phyloP scores from a whole-genome alignment of 2,888 invertebrate species.

The Lasioglossum pauxillum region DNA sequence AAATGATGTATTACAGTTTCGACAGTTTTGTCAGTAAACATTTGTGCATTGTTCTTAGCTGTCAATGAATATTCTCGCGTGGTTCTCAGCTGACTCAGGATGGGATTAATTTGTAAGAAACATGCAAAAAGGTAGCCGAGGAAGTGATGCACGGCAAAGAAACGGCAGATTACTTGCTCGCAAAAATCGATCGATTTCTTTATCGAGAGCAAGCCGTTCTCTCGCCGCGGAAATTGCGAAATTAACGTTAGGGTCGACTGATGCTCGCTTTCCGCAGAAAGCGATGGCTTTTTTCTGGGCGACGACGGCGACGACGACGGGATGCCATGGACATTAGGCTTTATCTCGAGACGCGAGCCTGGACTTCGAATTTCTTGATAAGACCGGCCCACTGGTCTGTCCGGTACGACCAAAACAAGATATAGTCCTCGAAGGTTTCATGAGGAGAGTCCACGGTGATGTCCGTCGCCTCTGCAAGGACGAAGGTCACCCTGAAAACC shows the following conservation, averaged over 20 bases:
- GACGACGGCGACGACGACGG: slow-evolving; percentile 17
- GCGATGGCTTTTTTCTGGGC: background rate
- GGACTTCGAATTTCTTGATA: slow-evolving; percentile 51
- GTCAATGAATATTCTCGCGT: background rate
- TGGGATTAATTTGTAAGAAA: slow-evolving; percentile 52
- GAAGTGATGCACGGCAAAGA: slow-evolving; percentile 48
- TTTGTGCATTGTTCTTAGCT: background rate
- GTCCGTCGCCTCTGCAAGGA: background rate
- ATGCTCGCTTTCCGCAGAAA: background rate
- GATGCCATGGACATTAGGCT: slow-evolving; percentile 49
- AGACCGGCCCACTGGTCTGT: slow-evolving; percentile 18
- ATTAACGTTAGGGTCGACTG: slow-evolving; percentile 23
- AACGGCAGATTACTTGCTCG: slow-evolving; percentile 41
- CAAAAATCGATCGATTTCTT: slow-evolving; percentile 54
- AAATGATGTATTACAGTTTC: too few relatives aligned
- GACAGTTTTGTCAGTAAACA: too few relatives aligned
- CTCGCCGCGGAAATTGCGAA: slow-evolving; percentile 41
- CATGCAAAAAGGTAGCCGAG: slow-evolving; percentile 38
- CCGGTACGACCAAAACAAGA: slow-evolving; percentile 23
- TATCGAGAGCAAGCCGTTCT: slow-evolving; percentile 34
- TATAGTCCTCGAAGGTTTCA: slow-evolving; percentile 34
- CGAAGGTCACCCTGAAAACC: background rate
- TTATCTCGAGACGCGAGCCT: slow-evolving; percentile 57
- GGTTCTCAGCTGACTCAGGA: background rate
- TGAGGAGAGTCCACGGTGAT: background rate